Evolutionary conservation across 2,797 vertebrate genomes (phyloP).

Genomic region (Cyclura pinguis): DNA sequence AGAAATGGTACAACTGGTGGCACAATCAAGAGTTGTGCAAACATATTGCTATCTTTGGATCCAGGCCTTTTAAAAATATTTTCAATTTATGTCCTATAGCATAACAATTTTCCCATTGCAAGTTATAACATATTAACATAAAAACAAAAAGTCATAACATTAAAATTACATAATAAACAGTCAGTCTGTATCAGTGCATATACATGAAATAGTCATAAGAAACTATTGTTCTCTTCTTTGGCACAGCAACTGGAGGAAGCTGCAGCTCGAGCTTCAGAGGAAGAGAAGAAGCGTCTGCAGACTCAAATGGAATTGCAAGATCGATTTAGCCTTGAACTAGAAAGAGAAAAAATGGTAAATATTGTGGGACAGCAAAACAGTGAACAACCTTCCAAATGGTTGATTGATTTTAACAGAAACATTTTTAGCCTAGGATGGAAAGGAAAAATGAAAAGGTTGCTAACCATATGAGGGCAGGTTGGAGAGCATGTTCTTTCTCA

Average conservation of each 20-base stretch:
- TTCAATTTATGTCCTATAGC: not conserved
- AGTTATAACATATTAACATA: not conserved
- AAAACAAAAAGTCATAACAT: not conserved
- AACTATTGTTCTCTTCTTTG: not conserved
- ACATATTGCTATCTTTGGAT: no score
- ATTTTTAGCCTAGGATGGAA: not conserved
- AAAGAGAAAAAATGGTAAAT: slow-evolving; percentile 91
- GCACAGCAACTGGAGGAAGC: slow-evolving; percentile 92
- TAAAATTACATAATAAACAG: not conserved
- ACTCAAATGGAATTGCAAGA: slow-evolving; percentile 93
- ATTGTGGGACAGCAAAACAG: fast-evolving
- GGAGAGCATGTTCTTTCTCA: slow-evolving; percentile 17
- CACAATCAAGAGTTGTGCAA: no score
- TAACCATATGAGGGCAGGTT: not conserved
- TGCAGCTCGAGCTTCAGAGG: slow-evolving; percentile 88
- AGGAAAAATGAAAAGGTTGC: not conserved
- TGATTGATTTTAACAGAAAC: not conserved
- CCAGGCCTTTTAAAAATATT: not conserved
- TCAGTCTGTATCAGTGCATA: not conserved
- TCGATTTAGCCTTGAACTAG: slow-evolving; percentile 90
- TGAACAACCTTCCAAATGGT: not conserved
- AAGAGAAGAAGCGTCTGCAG: slow-evolving; percentile 90
- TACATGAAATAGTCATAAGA: not conserved
- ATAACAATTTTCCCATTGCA: not conserved
- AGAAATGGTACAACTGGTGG: no score